phyloP scores from a whole-genome alignment of 2,888 invertebrate species.

The Neocrepidodera transversa region DNA sequence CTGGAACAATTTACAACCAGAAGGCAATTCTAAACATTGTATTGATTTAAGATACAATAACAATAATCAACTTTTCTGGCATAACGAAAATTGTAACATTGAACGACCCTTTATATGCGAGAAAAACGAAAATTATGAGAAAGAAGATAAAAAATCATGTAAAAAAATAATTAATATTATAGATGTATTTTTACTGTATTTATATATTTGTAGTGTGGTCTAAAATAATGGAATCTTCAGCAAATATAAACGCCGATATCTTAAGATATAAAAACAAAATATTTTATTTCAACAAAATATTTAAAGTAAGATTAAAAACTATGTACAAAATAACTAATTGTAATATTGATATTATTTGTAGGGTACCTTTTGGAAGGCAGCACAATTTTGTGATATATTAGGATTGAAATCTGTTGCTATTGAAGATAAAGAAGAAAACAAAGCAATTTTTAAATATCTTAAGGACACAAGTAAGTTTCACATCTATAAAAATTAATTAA shows the following conservation, averaged over 20 bases:
- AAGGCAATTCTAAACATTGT: slow-evolving; percentile 22
- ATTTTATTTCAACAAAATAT: slow-evolving; percentile 16
- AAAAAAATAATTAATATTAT: too few species aligned
- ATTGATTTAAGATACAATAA: slow-evolving; percentile 7
- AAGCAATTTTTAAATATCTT: slow-evolving; percentile 8
- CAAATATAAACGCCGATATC: neutral
- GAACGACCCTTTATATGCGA: slow-evolving; percentile 29
- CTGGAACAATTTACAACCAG: slow-evolving; percentile 28
- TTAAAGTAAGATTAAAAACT: slow-evolving; percentile 23
- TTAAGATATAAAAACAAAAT: slow-evolving; percentile 10
- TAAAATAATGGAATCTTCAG: neutral
- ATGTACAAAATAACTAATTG: too few species aligned
- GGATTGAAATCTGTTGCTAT: slow-evolving; percentile 14
- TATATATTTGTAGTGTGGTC: slow-evolving; percentile 10
- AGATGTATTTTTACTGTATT: too few species aligned
- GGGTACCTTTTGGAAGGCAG: slow-evolving; percentile 20
- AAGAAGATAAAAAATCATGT: neutral
- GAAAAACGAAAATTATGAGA: neutral
- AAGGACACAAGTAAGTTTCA: slow-evolving; percentile 23
- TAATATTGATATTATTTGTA: too few species aligned
- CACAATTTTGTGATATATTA: slow-evolving; percentile 21
- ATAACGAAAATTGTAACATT: slow-evolving; percentile 22
- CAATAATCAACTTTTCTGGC: slow-evolving; percentile 23
- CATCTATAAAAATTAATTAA: too few species aligned
- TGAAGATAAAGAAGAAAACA: slow-evolving; percentile 10